Percentiles rank a stretch among this genome's conserved stretches.
Conservation (phyloP, 1,140 invertebrate species). For the Pristionchus pacificus region DNA sequence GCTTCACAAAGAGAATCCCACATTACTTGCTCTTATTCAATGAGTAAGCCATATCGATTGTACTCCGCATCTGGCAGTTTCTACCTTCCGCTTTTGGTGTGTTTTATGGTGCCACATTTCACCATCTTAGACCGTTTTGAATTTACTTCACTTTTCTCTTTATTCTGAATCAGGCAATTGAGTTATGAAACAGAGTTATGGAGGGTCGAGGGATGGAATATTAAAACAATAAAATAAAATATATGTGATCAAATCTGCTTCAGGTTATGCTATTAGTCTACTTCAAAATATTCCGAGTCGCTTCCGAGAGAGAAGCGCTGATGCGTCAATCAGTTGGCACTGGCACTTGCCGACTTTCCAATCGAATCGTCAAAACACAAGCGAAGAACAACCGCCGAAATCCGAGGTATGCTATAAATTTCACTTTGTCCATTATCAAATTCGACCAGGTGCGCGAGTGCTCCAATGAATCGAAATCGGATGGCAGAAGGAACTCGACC, state of each 20-base stretch:
- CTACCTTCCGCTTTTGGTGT: conserved; percentile 54
- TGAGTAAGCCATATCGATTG: conserved; percentile 54
- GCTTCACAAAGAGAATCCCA: neutral
- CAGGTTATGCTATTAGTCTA: conserved; percentile 56
- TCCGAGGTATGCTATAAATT: conserved; percentile 8
- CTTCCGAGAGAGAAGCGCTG: conserved; percentile 52
- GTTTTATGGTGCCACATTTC: conserved; percentile 22
- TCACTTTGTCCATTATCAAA: conserved; percentile 20
- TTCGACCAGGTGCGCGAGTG: conserved; percentile 45
- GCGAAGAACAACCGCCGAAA: conserved; percentile 44
- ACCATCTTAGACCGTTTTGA: no score
- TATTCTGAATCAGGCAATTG: no score
- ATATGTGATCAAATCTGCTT: conserved; percentile 5
- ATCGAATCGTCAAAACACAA: conserved; percentile 51
- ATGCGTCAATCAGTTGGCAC: conserved; percentile 55
- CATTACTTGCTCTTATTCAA: conserved; percentile 50
- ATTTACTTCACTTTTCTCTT: no score
- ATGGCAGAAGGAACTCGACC: conserved; percentile 23
- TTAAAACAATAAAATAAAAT: no score
- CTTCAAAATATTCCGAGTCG: conserved; percentile 58
- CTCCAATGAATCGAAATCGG: conserved; percentile 39
- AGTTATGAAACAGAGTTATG: no score
- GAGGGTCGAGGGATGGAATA: no score
- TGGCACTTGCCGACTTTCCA: conserved; percentile 52
- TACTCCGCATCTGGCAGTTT: conserved; percentile 55